Evolutionary conservation across 2,113 vertebrate genomes (phyloP).

Genomic region (Corynorhinus townsendii): DNA sequence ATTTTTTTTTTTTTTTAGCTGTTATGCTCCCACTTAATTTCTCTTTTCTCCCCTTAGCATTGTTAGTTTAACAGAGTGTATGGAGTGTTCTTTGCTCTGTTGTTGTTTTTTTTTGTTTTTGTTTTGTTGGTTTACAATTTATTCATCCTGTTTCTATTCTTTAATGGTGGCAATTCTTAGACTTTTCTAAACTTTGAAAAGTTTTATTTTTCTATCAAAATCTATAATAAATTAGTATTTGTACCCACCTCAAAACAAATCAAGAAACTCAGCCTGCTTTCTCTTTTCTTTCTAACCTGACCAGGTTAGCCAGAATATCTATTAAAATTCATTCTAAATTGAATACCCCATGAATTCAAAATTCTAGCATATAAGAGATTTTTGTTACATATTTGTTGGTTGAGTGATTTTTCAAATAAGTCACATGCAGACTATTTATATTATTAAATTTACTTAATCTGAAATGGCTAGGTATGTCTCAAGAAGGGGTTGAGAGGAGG

Average conservation of each 20-base stretch:
- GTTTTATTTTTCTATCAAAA: neutral
- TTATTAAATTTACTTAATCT: neutral
- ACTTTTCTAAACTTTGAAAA: neutral
- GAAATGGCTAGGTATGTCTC: neutral
- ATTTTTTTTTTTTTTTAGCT: neutral
- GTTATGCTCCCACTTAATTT: neutral
- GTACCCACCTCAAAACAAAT: neutral
- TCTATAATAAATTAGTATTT: conserved; percentile 2
- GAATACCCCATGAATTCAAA: neutral
- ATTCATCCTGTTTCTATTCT: neutral
- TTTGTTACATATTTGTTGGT: neutral
- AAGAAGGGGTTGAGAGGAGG: neutral
- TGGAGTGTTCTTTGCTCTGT: neutral
- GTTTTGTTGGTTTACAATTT: neutral
- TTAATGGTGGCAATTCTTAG: neutral
- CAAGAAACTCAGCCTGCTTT: neutral
- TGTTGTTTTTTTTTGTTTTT: neutral
- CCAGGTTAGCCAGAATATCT: neutral
- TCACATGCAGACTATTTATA: neutral
- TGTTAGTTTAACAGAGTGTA: neutral
- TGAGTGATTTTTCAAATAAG: neutral
- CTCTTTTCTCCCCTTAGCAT: neutral
- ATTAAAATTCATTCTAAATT: neutral
- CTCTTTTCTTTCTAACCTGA: neutral
- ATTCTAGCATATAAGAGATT: neutral